Evolutionary conservation across 2,113 vertebrate species (phyloP).

Genomic region (Pelecanoides urinatrix): DNA sequence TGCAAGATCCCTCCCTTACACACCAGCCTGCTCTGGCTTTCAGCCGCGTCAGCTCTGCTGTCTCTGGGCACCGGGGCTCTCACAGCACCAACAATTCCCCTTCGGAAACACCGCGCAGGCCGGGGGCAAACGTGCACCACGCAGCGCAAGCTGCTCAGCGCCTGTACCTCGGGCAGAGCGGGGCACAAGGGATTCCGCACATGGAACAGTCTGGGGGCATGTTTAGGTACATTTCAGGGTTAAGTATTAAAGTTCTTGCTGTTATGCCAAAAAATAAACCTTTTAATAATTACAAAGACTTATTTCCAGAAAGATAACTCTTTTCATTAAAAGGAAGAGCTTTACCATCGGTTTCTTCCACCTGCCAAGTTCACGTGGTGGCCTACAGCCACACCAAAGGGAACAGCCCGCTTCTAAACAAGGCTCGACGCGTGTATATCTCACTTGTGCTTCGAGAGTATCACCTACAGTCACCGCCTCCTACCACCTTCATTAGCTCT

Average conservation of each 20-base stretch:
- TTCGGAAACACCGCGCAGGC: accelerated
- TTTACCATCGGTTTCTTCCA: neutral
- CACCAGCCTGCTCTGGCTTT: neutral
- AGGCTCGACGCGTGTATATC: accelerated
- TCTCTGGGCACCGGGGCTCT: neutral
- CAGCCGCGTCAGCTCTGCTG: neutral
- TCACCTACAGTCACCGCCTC: neutral
- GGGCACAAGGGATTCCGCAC: neutral
- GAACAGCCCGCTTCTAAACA: accelerated
- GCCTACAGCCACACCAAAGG: neutral
- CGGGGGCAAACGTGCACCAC: accelerated
- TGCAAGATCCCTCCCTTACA: neutral
- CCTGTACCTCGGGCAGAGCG: accelerated
- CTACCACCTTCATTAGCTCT: accelerated
- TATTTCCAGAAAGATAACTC: neutral
- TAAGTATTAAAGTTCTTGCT: neutral
- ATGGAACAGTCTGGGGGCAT: accelerated
- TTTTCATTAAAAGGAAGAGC: neutral
- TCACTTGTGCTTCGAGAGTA: neutral
- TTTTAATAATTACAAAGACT: neutral
- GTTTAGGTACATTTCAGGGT: neutral
- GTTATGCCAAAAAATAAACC: neutral
- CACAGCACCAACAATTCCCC: neutral
- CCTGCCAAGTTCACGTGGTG: neutral
- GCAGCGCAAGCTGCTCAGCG: neutral